Base-by-base conservation (phyloP, 2,888 invertebrate genomes). In the Erebia ligea region DNA sequence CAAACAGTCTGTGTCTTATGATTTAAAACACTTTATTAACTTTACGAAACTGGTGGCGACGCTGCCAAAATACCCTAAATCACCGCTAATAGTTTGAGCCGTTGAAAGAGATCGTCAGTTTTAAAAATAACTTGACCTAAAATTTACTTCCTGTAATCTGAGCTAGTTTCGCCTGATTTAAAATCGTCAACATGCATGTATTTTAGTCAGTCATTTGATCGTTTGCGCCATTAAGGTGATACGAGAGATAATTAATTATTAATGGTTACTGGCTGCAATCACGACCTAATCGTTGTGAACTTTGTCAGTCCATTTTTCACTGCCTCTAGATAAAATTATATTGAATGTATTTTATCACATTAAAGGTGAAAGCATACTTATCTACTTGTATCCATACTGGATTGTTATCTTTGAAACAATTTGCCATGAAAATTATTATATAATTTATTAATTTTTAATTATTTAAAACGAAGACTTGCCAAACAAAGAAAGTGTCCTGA, bases 151-250 rank as follows among this genome's bases (percentile, higher is more conserved):
- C 54, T 19, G 54, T n/a, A 25, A 34, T 15, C 40, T n/a, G 25
- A n/a, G 58, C 15, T 57, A 34, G 58, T 52, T 52, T 52, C 25
- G 34, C 34, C 25, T 58, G 34, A 58, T n/a, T 58, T 15, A 58
- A 58, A 58, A 58, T 52, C 13, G n/a, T 58, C n/a, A 34, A 15
- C 58, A n/a, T 40, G n/a, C 34, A 34, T n/a, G 34, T 58, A 58
- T 58, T 58, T 58, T n/a, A 34, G 58, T 58, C 34, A 13, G 34
- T 58, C 58, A 58, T 58, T 58, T n/a, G n/a, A 40, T n/a, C n/a
- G 58, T 34, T 15, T 13, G n/a, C 25, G 6, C 57, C 57, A 34
- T 58, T 58, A 58, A 15, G 8, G n/a, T 5, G 57, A 25, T 15
- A 15, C 57, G 13, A 58, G 57, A 58, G 25, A 8, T 48, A 48